A percentile compares a stretch with the other conserved stretches of the same genome.
These are phyloP conservation scores for Lordiphosa fenestrarum DNA, from an alignment of 2,888 invertebrate genomes.

Conservation along the genomic window DNA sequence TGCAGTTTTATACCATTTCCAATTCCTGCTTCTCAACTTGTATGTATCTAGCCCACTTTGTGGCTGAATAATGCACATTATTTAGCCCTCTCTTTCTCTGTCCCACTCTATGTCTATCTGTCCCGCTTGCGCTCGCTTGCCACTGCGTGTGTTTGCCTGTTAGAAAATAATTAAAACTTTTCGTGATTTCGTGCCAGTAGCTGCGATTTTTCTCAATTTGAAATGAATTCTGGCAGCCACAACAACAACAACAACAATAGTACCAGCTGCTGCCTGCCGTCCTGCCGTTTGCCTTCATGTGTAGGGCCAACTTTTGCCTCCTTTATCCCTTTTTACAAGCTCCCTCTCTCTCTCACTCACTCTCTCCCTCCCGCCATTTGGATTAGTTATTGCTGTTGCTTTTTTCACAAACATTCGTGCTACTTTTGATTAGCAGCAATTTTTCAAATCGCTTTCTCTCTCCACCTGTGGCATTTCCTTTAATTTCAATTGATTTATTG, in stretches of 20 bases:
- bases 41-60: too few species aligned
- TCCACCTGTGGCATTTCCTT: slow-evolving; percentile 26
- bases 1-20: too few species aligned
- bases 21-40: too few species aligned
- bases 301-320: slow-evolving; percentile 37
- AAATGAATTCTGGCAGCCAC: slow-evolving; percentile 60
- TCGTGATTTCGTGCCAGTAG: slow-evolving; percentile 70
- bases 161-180: slow-evolving; percentile 72
- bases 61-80: too few species aligned
- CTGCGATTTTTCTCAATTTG: slow-evolving; percentile 71
- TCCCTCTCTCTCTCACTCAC: background rate
- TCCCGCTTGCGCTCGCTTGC: slow-evolving; percentile 25
- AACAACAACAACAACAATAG: slow-evolving; percentile 25
- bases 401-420: slow-evolving; percentile 58
- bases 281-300: slow-evolving; percentile 5
- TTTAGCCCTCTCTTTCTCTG: background rate
- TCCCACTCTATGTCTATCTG: background rate
- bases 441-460: slow-evolving; percentile 35
- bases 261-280: slow-evolving; percentile 21
- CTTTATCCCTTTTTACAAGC: slow-evolving; percentile 5
- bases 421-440: slow-evolving; percentile 64
- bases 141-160: slow-evolving; percentile 62
- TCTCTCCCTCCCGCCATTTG: slow-evolving; percentile 36
- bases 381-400: slow-evolving; percentile 51
- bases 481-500: slow-evolving; percentile 54